Evolutionary conservation across 1,140 invertebrate species (phyloP).

Genomic region (Drosophila kikkawai): DNA sequence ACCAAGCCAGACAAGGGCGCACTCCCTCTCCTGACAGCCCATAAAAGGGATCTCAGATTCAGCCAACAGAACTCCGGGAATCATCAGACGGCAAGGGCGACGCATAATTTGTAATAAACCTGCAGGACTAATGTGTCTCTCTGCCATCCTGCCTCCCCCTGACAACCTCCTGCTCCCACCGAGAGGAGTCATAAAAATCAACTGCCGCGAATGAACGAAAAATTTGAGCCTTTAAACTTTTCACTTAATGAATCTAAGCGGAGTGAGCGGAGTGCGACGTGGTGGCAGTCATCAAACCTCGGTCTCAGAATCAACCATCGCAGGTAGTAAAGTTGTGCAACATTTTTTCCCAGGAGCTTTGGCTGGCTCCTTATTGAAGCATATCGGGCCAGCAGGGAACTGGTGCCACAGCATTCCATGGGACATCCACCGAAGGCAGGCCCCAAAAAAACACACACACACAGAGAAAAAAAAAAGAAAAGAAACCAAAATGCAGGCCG

Average conservation of each 20-base stretch:
- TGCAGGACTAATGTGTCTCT: conserved; percentile 76
- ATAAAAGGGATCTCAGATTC: conserved; percentile 32
- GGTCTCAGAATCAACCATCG: conserved; percentile 23
- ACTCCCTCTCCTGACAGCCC: conserved; percentile 14
- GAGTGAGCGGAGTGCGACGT: conserved; percentile 50
- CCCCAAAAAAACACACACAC: not conserved
- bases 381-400: conserved; percentile 62
- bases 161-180: conserved; percentile 1
- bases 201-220: conserved; percentile 69
- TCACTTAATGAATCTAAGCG: conserved; percentile 83
- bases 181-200: conserved; percentile 63
- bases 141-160: conserved; percentile 37
- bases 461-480: conserved; percentile 5
- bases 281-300: conserved; percentile 52
- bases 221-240: conserved; percentile 81
- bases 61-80: not conserved
- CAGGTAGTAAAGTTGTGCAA: conserved; percentile 81
- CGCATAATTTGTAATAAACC: conserved; percentile 83
- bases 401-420: conserved; percentile 81
- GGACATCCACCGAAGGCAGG: conserved; percentile 74
- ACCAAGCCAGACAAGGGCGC: conserved; percentile 6
- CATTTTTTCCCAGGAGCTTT: conserved; percentile 83
- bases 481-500: conserved; percentile 58
- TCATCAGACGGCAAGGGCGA: conserved; percentile 50
- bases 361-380: conserved; percentile 74